A percentile compares a stretch with the other conserved stretches of the same genome.
Evolutionary conservation across 2,888 invertebrate genomes (phyloP).

Genomic region (Eumerus sabulonum): DNA sequence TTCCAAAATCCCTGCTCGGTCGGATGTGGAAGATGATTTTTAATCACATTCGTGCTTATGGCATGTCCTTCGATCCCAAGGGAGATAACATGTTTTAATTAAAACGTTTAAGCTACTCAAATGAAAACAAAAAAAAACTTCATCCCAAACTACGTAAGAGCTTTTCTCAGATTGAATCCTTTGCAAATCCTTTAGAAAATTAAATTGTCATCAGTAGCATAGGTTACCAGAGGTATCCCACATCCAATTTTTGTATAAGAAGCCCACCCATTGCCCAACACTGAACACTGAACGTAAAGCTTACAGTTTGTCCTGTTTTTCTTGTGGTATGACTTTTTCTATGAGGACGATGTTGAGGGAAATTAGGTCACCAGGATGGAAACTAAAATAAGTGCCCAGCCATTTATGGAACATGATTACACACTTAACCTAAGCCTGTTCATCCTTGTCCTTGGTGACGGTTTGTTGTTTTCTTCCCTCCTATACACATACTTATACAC

Average conservation of each 20-base stretch:
- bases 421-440: constrained; percentile 61
- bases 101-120: constrained; percentile 56
- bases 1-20: neutral
- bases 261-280: neutral
- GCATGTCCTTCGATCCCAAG: constrained; percentile 29
- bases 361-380: constrained; percentile 61
- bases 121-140: constrained; percentile 57
- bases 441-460: constrained; percentile 28
- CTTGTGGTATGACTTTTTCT: constrained; percentile 45
- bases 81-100: constrained; percentile 65
- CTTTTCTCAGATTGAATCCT: constrained; percentile 39
- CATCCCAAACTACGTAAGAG: constrained; percentile 6
- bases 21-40: constrained; percentile 48
- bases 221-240: constrained; percentile 38
- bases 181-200: constrained; percentile 56
- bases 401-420: constrained; percentile 67
- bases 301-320: constrained; percentile 15
- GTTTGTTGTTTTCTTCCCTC: constrained; percentile 24
- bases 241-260: neutral
- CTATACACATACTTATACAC: neutral
- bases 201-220: constrained; percentile 63
- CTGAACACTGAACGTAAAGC: neutral
- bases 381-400: constrained; percentile 63
- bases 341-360: constrained; percentile 12
- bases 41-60: constrained; percentile 48